These are phyloP conservation scores for Andinoacara biseriatus DNA, from an alignment of 2,113 vertebrate genomes.

Conservation along the genomic window DNA sequence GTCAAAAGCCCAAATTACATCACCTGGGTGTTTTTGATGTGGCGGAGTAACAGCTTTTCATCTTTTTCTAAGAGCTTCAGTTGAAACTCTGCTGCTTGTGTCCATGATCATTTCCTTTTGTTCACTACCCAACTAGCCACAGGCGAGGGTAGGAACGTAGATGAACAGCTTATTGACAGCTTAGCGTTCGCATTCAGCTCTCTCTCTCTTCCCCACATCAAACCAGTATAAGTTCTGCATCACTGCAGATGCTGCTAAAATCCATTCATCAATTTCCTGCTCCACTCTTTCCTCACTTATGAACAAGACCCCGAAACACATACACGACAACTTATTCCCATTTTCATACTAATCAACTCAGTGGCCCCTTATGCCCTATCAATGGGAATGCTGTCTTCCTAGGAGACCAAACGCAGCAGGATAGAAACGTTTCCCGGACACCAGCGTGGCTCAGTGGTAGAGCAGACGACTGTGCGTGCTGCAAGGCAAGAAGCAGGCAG, in stretches of 20 bases:
- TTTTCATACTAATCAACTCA: neutral
- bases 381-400: neutral
- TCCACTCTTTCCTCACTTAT: neutral
- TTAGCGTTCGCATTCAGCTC: neutral
- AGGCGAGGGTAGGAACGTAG: neutral
- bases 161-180: neutral
- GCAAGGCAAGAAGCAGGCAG: too few species aligned
- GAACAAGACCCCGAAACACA: neutral
- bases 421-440: neutral
- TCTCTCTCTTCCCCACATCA: neutral
- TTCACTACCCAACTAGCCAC: neutral
- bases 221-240: accelerated
- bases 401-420: neutral
- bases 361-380: neutral
- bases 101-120: neutral
- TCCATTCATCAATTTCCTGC: neutral
- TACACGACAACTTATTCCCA: neutral
- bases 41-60: neutral
- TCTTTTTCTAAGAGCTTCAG: neutral
- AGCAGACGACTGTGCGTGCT: too few species aligned
- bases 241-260: neutral
- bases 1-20: neutral
- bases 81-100: neutral
- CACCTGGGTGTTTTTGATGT: neutral
- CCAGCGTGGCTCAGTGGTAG: too few species aligned